A percentile compares a stretch with the other conserved stretches of the same genome.
These are phyloP conservation scores for Oncorhynchus gorbuscha DNA, from an alignment of 2,113 vertebrate species.

Conservation along the genomic window DNA sequence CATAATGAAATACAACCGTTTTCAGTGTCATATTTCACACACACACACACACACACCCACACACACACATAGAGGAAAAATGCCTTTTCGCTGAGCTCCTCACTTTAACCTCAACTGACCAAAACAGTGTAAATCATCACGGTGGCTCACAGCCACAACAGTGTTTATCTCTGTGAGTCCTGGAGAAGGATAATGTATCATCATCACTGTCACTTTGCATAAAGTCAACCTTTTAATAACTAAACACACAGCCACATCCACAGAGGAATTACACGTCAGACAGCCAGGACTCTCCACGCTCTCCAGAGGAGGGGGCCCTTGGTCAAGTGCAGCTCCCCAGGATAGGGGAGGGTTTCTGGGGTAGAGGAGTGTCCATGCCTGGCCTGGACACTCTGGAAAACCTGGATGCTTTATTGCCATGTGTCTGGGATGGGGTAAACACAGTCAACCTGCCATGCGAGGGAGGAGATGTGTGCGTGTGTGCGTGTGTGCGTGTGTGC, in stretches of 20 bases:
- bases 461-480: conserved; percentile 36
- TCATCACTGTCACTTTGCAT: conserved; percentile 74
- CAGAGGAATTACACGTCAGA: conserved; percentile 41
- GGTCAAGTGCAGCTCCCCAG: conserved; percentile 44
- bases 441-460: conserved; percentile 53
- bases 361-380: conserved; percentile 36
- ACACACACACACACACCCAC: neutral
- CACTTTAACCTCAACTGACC: conserved; percentile 43
- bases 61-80: conserved; percentile 17
- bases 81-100: conserved; percentile 33
- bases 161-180: conserved; percentile 67
- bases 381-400: conserved; percentile 50
- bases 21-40: conserved; percentile 16
- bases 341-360: conserved; percentile 39
- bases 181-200: conserved; percentile 66
- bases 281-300: conserved; percentile 59
- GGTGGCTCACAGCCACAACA: conserved; percentile 58
- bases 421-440: conserved; percentile 63
- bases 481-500: neutral
- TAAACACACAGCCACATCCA: conserved; percentile 63
- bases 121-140: conserved; percentile 55
- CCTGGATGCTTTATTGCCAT: conserved; percentile 56
- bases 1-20: conserved; percentile 14
- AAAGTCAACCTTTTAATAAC: conserved; percentile 62
- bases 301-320: conserved; percentile 58